Evolutionary conservation across 2,797 vertebrate genomes (phyloP).

Genomic region (Syngnathus acus): DNA sequence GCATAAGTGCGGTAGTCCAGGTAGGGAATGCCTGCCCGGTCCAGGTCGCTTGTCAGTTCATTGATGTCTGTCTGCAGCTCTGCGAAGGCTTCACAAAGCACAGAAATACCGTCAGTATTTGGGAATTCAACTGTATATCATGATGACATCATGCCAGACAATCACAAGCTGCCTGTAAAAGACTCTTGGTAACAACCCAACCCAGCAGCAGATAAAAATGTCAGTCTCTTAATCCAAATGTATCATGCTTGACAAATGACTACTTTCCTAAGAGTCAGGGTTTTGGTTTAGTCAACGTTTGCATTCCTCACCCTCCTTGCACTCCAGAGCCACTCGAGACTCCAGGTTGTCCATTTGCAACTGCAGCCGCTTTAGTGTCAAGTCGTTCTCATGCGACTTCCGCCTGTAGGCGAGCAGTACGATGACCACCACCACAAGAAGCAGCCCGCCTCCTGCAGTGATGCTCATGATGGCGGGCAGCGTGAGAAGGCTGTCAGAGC

Average conservation of each 20-base stretch:
- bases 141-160: background rate
- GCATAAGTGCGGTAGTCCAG: slow-evolving; percentile 90
- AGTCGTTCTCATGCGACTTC: slow-evolving; percentile 91
- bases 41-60: slow-evolving; percentile 91
- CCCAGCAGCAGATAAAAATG: background rate
- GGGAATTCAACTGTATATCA: background rate
- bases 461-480: slow-evolving; percentile 90
- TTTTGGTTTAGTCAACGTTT: background rate
- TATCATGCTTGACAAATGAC: background rate
- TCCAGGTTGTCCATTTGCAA: slow-evolving; percentile 99
- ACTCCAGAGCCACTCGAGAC: slow-evolving; percentile 91
- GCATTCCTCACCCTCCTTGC: slow-evolving; percentile 82
- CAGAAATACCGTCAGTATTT: background rate
- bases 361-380: slow-evolving; percentile 91
- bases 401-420: slow-evolving; percentile 92
- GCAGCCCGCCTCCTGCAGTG: slow-evolving; percentile 84
- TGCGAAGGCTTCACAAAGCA: slow-evolving; percentile 75
- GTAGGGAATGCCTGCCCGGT: slow-evolving; percentile 88
- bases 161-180: background rate
- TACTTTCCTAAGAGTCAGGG: background rate
- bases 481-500: slow-evolving; percentile 87
- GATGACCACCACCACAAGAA: slow-evolving; percentile 87
- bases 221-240: background rate
- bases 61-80: slow-evolving; percentile 97
- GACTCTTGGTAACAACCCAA: background rate